These are phyloP conservation scores for Lacanobia oleracea DNA, from an alignment of 2,888 invertebrate species.

Conservation along the genomic window DNA sequence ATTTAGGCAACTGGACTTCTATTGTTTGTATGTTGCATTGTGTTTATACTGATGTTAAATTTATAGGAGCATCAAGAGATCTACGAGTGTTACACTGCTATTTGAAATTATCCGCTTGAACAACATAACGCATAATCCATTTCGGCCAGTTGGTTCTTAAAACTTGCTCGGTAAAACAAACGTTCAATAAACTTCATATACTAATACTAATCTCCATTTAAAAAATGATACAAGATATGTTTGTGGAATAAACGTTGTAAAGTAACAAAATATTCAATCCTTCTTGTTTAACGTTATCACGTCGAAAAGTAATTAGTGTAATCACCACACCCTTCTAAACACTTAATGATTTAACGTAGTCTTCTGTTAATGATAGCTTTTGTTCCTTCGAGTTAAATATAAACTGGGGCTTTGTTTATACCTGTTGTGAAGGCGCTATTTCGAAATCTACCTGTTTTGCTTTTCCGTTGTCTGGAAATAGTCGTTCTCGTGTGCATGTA, in stretches of 20 bases:
- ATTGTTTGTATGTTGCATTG: constrained; percentile 38
- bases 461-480: constrained; percentile 84
- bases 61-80: constrained; percentile 1
- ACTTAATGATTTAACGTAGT: constrained; percentile 44
- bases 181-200: constrained; percentile 7
- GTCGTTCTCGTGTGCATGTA: constrained; percentile 82
- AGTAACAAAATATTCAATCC: constrained; percentile 36
- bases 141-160: background rate
- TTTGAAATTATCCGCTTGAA: background rate
- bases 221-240: constrained; percentile 28
- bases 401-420: constrained; percentile 49
- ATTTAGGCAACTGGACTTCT: constrained; percentile 30
- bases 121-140: constrained; percentile 1
- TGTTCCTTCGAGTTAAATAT: constrained; percentile 41
- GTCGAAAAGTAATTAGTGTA: constrained; percentile 57
- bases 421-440: constrained; percentile 73
- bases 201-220: constrained; percentile 3
- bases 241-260: constrained; percentile 15
- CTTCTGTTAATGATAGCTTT: constrained; percentile 55
- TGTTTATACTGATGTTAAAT: constrained; percentile 15
- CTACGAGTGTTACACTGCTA: background rate
- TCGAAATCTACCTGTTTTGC: constrained; percentile 84
- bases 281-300: constrained; percentile 56
- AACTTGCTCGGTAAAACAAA: constrained; percentile 11
- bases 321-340: constrained; percentile 48